These are phyloP conservation scores for Zoroaster sp. DNA, from an alignment of 53 echinoderm and acorn worm genomes.

Conservation along the genomic window DNA sequence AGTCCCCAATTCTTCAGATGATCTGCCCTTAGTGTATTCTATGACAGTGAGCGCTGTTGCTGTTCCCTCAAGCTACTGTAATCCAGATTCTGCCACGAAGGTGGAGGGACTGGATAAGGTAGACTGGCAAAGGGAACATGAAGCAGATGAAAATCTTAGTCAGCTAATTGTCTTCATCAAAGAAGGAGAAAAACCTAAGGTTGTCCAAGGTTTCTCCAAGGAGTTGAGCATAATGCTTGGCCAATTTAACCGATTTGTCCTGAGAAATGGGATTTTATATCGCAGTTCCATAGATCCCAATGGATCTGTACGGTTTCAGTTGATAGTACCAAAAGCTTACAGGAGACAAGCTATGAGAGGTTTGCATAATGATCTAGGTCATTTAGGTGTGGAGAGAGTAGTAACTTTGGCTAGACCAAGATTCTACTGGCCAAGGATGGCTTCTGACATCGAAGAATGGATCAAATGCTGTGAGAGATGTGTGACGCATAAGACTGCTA, in stretches of 20 bases:
- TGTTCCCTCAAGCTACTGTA: not conserved
- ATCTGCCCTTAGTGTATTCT: not conserved
- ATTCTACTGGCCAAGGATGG: slow-evolving; percentile 68
- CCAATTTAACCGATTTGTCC: slow-evolving; percentile 19
- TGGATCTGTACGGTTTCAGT: not conserved
- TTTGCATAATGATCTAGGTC: slow-evolving; percentile 48
- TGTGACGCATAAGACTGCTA: slow-evolving; percentile 15
- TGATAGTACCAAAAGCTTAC: slow-evolving; percentile 31
- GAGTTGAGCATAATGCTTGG: slow-evolving; percentile 14
- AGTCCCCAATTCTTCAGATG: not conserved
- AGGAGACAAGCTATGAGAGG: slow-evolving; percentile 38
- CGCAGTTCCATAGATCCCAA: not conserved
- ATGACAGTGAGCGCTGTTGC: not conserved
- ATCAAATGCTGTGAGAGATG: slow-evolving; percentile 42
- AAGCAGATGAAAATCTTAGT: slow-evolving; percentile 12
- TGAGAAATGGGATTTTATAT: slow-evolving; percentile 37
- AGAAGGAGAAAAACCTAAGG: not conserved
- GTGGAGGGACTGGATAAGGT: not conserved
- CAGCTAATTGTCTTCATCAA: not conserved
- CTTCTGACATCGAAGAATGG: slow-evolving; percentile 5
- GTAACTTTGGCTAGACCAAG: slow-evolving; percentile 28
- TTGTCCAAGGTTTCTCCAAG: not conserved
- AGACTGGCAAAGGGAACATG: slow-evolving; percentile 35
- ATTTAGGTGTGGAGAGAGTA: slow-evolving; percentile 47
- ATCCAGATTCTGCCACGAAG: not conserved